Conservation (phyloP, 2,113 vertebrate species). For the Oncorhynchus keta region DNA sequence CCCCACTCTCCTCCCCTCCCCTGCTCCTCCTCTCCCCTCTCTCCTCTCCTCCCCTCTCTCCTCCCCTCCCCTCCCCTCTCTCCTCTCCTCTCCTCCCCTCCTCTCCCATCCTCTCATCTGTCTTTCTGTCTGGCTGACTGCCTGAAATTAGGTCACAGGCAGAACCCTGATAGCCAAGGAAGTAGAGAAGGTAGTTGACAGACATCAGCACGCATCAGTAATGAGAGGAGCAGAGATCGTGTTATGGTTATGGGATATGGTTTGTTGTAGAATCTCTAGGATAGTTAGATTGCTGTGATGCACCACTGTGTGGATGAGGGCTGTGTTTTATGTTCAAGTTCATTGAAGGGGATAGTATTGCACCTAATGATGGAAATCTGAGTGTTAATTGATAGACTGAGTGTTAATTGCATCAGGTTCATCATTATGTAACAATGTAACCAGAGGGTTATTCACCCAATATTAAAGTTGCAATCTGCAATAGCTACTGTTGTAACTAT, state of each 20-base stretch:
- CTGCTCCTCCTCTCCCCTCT: not conserved
- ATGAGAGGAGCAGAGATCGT: no score
- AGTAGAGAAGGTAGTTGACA: not conserved
- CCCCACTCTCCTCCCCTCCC: no score
- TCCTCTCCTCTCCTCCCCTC: not conserved
- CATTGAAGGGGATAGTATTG: not conserved
- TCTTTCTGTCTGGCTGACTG: constrained; percentile 39
- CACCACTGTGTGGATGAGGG: not conserved
- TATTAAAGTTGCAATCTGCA: no score
- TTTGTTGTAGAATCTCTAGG: no score
- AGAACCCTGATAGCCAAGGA: not conserved
- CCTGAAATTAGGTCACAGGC: constrained; percentile 38
- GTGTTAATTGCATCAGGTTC: constrained; percentile 26
- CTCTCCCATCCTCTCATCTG: constrained; percentile 4
- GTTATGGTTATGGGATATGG: no score
- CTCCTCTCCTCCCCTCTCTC: not conserved
- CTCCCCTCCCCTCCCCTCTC: not conserved
- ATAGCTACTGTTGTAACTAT: no score
- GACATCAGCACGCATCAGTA: no score
- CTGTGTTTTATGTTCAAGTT: not conserved
- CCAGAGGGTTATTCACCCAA: constrained; percentile 2
- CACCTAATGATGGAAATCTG: not conserved
- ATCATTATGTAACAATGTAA: constrained; percentile 10
- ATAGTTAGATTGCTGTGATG: no score
- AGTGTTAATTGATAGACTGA: constrained; percentile 33